Base-by-base conservation (phyloP, 2,113 vertebrate genomes). In the Gymnorhina tibicen region DNA sequence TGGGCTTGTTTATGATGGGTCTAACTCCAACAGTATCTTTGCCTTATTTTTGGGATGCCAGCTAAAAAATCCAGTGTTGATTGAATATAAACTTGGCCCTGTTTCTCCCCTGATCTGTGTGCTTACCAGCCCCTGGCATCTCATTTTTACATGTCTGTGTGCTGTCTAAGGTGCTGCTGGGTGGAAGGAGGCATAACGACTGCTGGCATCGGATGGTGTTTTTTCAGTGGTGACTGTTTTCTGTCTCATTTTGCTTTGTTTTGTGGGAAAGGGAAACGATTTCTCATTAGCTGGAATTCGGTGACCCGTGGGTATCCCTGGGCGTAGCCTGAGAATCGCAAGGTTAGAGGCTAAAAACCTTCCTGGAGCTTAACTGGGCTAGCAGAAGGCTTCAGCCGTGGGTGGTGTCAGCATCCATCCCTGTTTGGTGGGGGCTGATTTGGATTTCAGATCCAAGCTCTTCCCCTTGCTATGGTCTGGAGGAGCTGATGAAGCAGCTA, bases 141-240 rank as follows among this genome's bases (percentile, higher is more conserved):
- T 84, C 3, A 2, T 27, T 73, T 78, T 87, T 11, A 26, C 20
- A 2, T 2, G 21, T 28, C 37, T 62, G 1, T 7, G 16, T 82
- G 60, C 21, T 42, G 37, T 35, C 35, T 86, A 13, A 74, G 47
- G 47, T 80, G 53, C 50, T 84, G 63, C 62, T 79, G 85, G 30
- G 26, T 75, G 32, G n/a, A 32, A 64, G 55, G 46, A 78, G 41
- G 22, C 21, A 2, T 21, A 58, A 66, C 0, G 0, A 30, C 35
- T 83, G 49, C 42, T 46, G 66, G 32, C 2, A 0, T 23, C 0
- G 0, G 26, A 8, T 7, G 6, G 24, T n/a, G 39, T 4, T 52
- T 89, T 84, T 81, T 81, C 0, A 0, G 28, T 20, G 13, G 20
- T 4, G 5, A 27, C 73, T 50, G 18, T 59, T 70, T 85, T 53